These are phyloP conservation scores for Dexiosoma caninum DNA, from an alignment of 2,888 invertebrate species.

Conservation along the genomic window DNA sequence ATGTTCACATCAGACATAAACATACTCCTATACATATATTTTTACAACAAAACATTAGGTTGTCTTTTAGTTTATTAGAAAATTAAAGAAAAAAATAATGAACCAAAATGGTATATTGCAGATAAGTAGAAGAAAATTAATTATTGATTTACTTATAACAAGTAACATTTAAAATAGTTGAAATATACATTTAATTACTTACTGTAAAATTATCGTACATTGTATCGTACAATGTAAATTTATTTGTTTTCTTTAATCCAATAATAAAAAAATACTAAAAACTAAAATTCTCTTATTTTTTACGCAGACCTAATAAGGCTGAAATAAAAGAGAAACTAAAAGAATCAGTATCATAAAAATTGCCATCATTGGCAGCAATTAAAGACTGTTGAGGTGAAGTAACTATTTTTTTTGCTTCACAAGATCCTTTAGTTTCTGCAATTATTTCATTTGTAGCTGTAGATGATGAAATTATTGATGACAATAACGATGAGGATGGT, in stretches of 20 bases:
- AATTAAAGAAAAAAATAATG: slow-evolving; percentile 3
- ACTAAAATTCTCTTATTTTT: slow-evolving; percentile 60
- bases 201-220: too few species aligned
- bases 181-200: slow-evolving; percentile 34
- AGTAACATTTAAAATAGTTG: slow-evolving; percentile 64
- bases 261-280: slow-evolving; percentile 42
- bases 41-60: not conserved
- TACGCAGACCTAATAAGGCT: slow-evolving; percentile 74
- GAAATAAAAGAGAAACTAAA: slow-evolving; percentile 75
- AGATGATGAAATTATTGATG: slow-evolving; percentile 5
- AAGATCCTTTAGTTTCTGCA: slow-evolving; percentile 49
- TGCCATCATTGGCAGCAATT: slow-evolving; percentile 26
- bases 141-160: slow-evolving; percentile 60
- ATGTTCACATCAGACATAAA: not conserved
- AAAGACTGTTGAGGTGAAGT: not conserved
- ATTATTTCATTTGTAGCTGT: slow-evolving; percentile 52
- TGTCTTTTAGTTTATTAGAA: not conserved
- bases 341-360: slow-evolving; percentile 65
- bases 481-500: not conserved
- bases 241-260: slow-evolving; percentile 57
- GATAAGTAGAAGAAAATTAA: slow-evolving; percentile 22
- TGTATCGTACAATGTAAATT: not conserved
- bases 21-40: too few species aligned
- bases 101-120: slow-evolving; percentile 13
- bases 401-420: not conserved